These are phyloP conservation scores for Alitta virens DNA, from an alignment of 2,888 invertebrate species.

Conservation along the genomic window DNA sequence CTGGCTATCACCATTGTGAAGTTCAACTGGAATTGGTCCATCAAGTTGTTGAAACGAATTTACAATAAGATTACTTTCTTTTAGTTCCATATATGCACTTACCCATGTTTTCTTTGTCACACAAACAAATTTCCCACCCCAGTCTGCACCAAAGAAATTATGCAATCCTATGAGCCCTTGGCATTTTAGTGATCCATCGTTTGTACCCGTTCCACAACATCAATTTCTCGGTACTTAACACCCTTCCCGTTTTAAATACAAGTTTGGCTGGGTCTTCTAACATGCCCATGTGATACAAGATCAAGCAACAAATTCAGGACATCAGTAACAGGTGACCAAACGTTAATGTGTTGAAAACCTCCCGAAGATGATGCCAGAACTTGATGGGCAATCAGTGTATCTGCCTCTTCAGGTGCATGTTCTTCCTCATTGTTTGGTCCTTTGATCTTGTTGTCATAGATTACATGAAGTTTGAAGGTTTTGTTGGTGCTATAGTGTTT, in stretches of 20 bases:
- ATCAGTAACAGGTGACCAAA: conserved; percentile 20
- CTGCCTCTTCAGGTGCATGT: conserved; percentile 15
- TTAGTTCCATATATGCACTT: conserved; percentile 12
- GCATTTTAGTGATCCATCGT: conserved; percentile 12
- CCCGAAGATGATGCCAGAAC: neutral
- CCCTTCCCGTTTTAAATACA: conserved; percentile 15
- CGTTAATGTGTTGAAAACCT: conserved; percentile 2
- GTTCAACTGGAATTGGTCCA: too few species aligned
- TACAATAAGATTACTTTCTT: neutral
- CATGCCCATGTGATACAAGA: conserved; percentile 5
- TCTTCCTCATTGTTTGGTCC: conserved; percentile 3
- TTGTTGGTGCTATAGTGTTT: neutral
- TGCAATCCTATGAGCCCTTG: conserved; percentile 17
- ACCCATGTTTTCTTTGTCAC: conserved; percentile 20
- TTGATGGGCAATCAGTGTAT: conserved; percentile 17
- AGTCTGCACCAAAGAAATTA: conserved; percentile 18
- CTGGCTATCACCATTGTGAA: neutral
- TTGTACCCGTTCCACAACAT: conserved; percentile 8
- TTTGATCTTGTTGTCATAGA: conserved; percentile 1
- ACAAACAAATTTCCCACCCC: conserved; percentile 21
- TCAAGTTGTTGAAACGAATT: too few species aligned
- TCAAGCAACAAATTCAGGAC: conserved; percentile 13
- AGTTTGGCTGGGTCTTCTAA: neutral
- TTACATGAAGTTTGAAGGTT: too few species aligned
- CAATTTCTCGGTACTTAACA: conserved; percentile 14